A percentile compares a stretch with the other conserved stretches of the same genome.
These are phyloP conservation scores for Drosophila parvula DNA, from an alignment of 1,140 invertebrate genomes.

Conservation along the genomic window DNA sequence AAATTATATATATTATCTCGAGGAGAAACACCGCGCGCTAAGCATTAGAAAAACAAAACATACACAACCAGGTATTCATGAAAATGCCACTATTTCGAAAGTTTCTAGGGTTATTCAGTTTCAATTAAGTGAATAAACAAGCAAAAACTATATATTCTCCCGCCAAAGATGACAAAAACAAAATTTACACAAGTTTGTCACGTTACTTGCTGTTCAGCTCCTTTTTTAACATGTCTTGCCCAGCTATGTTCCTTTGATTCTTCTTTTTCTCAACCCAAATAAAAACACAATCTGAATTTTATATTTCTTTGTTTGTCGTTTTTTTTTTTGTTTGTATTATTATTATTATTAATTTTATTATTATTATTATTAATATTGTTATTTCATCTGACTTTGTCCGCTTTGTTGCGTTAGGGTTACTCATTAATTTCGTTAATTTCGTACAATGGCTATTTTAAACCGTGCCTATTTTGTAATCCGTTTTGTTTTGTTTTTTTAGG, in stretches of 20 bases:
- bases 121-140: too few species aligned
- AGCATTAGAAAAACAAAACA: too few species aligned
- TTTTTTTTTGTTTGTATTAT: conserved; percentile 24
- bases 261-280: neutral
- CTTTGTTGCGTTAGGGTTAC: conserved; percentile 49
- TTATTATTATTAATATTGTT: conserved; percentile 49
- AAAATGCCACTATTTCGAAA: too few species aligned
- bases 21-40: too few species aligned
- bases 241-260: neutral
- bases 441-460: conserved; percentile 48
- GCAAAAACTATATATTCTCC: too few species aligned
- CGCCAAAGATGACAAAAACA: too few species aligned
- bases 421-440: conserved; percentile 48
- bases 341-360: conserved; percentile 42
- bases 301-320: conserved; percentile 32
- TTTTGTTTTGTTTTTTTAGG: conserved; percentile 19
- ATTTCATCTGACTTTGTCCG: conserved; percentile 53
- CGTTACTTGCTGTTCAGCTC: too few species aligned
- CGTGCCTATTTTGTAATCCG: conserved; percentile 42
- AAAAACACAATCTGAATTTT: conserved; percentile 7
- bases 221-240: too few species aligned
- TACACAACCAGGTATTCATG: too few species aligned
- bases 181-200: too few species aligned
- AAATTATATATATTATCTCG: too few species aligned
- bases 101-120: too few species aligned